A percentile compares a stretch with the other conserved stretches of the same genome.
Evolutionary conservation across 2,113 vertebrate species (phyloP).

Genomic region (Pachyramphus minor): DNA sequence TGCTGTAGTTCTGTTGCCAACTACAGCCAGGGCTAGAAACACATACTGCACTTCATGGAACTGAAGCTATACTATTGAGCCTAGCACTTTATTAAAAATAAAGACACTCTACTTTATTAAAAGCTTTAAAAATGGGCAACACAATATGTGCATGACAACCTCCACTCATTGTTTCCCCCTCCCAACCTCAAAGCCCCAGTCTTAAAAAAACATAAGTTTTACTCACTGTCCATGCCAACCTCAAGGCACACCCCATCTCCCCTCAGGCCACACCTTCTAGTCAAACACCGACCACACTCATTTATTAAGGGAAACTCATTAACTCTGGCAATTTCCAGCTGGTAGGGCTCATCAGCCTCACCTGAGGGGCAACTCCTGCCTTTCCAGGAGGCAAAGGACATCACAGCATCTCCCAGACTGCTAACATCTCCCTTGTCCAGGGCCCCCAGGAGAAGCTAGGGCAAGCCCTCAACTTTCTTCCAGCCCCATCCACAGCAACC

Average conservation of each 20-base stretch:
- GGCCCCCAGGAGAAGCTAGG: not conserved
- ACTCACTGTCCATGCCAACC: fast-evolving
- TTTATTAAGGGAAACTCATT: not conserved
- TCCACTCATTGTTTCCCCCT: not conserved
- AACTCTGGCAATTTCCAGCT: not conserved
- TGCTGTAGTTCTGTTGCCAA: not conserved
- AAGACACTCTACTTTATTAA: not conserved
- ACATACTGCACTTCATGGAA: fast-evolving
- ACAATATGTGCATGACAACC: fast-evolving
- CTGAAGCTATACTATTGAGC: fast-evolving
- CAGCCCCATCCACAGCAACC: fast-evolving
- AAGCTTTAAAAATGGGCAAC: fast-evolving
- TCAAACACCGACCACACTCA: fast-evolving
- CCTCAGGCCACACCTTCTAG: fast-evolving
- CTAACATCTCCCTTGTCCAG: fast-evolving
- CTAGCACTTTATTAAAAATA: not conserved
- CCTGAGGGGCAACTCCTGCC: not conserved
- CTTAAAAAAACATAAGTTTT: not conserved
- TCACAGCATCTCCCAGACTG: no score
- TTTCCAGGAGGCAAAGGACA: not conserved
- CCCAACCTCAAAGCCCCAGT: fast-evolving
- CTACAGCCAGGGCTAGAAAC: not conserved
- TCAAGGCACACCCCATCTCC: fast-evolving
- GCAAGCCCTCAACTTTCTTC: not conserved
- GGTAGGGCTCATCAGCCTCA: not conserved